A percentile compares a stretch with the other conserved stretches of the same genome.
Evolutionary conservation across 2,888 invertebrate genomes (phyloP).

Genomic region (Agrypnus murinus): DNA sequence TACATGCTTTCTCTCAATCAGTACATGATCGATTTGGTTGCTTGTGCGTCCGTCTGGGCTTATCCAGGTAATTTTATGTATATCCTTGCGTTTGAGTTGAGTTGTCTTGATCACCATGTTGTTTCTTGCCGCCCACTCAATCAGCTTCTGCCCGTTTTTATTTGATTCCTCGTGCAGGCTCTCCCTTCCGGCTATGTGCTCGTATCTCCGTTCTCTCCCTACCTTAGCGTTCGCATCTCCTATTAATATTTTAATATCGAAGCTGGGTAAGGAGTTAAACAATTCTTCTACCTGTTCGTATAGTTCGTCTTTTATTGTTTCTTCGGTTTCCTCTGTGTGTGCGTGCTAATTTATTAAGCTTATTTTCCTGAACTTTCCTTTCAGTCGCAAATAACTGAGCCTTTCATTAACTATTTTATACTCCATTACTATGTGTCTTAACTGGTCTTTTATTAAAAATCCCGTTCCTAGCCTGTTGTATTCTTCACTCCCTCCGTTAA

Average conservation of each 20-base stretch:
- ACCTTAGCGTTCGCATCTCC: no score
- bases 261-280: no score
- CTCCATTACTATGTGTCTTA: slow-evolving; percentile 22
- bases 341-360: no score
- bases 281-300: no score
- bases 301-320: slow-evolving; percentile 41
- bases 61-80: no score
- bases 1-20: slow-evolving; percentile 34
- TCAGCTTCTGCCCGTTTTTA: no score
- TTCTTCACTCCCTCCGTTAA: background rate
- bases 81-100: no score
- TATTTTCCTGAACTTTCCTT: slow-evolving; percentile 44
- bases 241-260: slow-evolving; percentile 27
- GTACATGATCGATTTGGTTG: slow-evolving; percentile 46
- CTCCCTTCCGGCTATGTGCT: no score
- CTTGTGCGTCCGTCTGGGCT: slow-evolving; percentile 26
- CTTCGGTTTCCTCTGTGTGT: slow-evolving; percentile 42
- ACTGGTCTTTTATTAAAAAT: slow-evolving; percentile 9
- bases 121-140: background rate
- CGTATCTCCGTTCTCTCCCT: slow-evolving; percentile 27
- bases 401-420: slow-evolving; percentile 50
- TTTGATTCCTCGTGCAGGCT: no score
- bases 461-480: background rate
- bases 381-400: slow-evolving; percentile 51
- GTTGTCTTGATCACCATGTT: no score